Evolutionary conservation across 2,113 vertebrate species (phyloP).

Genomic region (Macquaria australasica): DNA sequence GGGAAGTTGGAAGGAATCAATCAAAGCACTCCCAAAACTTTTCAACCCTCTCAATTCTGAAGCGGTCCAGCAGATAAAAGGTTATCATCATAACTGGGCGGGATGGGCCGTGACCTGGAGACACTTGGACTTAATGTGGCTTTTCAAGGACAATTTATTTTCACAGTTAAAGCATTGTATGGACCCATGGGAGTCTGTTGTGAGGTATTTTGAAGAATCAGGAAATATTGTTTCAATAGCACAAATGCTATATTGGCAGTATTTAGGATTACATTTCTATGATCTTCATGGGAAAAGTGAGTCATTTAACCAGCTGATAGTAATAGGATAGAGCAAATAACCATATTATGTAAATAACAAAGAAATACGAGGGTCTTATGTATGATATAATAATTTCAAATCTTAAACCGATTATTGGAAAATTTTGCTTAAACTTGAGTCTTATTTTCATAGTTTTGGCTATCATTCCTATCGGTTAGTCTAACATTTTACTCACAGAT

Average conservation of each 20-base stretch:
- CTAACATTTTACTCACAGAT: not conserved
- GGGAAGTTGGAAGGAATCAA: constrained; percentile 73
- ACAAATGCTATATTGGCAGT: not conserved
- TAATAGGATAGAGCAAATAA: not conserved
- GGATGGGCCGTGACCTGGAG: constrained; percentile 34
- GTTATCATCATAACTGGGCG: constrained; percentile 52
- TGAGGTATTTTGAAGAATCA: constrained; percentile 8
- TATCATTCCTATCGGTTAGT: too few species aligned
- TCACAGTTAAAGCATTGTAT: not conserved
- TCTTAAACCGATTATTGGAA: not conserved
- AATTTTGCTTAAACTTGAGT: not conserved
- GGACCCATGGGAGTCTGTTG: not conserved
- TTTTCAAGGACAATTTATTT: constrained; percentile 31
- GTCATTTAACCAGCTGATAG: not conserved
- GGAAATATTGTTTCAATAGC: constrained; percentile 1
- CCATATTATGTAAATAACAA: not conserved
- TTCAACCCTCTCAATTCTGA: constrained; percentile 41
- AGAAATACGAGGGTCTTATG: not conserved
- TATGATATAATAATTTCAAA: not conserved
- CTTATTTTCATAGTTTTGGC: not conserved
- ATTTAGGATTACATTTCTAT: not conserved
- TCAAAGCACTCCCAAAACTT: constrained; percentile 64
- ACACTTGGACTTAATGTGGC: constrained; percentile 24
- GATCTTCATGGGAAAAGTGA: not conserved
- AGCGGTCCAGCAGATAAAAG: constrained; percentile 55